Evolutionary conservation across 2,888 invertebrate genomes (phyloP).

Genomic region (Hydraecia micacea): DNA sequence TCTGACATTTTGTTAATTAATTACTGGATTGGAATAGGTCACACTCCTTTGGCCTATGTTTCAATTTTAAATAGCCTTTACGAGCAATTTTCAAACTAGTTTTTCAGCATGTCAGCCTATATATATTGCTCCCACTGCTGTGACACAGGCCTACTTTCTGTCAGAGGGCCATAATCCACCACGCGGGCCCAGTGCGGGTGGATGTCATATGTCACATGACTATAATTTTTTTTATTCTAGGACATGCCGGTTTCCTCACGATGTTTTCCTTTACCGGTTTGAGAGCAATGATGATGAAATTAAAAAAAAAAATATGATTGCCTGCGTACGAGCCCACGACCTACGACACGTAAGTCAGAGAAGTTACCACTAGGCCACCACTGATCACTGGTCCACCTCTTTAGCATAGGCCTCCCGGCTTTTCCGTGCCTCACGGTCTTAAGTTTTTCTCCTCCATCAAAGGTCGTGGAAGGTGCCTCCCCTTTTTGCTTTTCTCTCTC

Average conservation of each 20-base stretch:
- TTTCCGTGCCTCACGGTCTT: neutral
- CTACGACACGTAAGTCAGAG: too few relatives aligned
- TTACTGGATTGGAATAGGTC: neutral
- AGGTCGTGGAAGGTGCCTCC: neutral
- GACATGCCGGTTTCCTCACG: neutral
- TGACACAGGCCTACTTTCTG: neutral
- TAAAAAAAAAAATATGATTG: too few relatives aligned
- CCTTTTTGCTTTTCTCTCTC: too few relatives aligned
- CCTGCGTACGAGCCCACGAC: too few relatives aligned
- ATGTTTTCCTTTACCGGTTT: neutral
- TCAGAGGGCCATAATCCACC: too few relatives aligned
- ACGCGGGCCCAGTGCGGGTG: neutral
- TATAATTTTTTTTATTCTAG: neutral
- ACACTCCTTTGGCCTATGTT: neutral
- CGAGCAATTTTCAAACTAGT: neutral
- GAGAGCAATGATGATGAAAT: neutral
- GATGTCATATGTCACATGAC: neutral
- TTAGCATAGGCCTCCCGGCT: neutral
- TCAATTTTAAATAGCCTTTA: neutral
- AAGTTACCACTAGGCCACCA: too few relatives aligned
- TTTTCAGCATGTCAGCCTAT: neutral
- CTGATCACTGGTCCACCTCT: neutral
- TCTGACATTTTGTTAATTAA: slow-evolving; percentile 26
- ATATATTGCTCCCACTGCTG: neutral
- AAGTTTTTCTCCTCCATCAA: neutral